Evolutionary conservation across 2,888 invertebrate genomes (phyloP), one percentile per base, ranked within the genome.

Genomic region (Lasioglossum calceatum): DNA sequence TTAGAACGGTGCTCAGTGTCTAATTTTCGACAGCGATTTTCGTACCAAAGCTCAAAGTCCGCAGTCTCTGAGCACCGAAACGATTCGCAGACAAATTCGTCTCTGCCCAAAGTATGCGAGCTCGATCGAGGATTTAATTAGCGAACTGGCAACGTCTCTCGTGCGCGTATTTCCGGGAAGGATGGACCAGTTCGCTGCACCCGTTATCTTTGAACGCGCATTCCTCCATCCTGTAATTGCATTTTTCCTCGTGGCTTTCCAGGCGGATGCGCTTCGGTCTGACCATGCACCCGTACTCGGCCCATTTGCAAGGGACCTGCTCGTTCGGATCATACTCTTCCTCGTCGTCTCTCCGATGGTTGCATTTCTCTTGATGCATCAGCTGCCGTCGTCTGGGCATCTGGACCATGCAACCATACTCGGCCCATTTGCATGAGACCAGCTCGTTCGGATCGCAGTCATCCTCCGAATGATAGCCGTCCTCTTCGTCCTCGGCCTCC

Each of bases 311-410:
- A 0, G 93, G 82, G 0, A 93, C 89, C 67, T 92, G 87, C 44
- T 93, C 90, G 8, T 94, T 89, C 5, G 93, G 92, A 74, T 93
- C 93, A 42, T 80, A 77, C 27, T 88, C 88, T 19, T 36, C 5
- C 23, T 54, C 54, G 8, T 91, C 86, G 67, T 92, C 91, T 90
- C 88, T 91, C 32, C 87, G 91, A 87, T 94, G 93, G 88, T 93
- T 93, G 81, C 95, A 95, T 67, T 93, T 94, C 70, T 89, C 90
- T 54, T 93, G 94, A 81, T 95, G 95, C 5, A 23, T 82, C 8
- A 89, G 2, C 90, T 89, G 44, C 74, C 84, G 0, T 54, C 88
- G 84, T 39, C 91, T 93, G 12, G 94, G 92, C 32, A 54, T 54
- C 7, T 71, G 87, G 0, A 94, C 92, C 14, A 84, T 89, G 39